A percentile compares a stretch with the other conserved stretches of the same genome.
Conservation (phyloP, 2,888 invertebrate genomes). For the Thereva nobilitata region DNA sequence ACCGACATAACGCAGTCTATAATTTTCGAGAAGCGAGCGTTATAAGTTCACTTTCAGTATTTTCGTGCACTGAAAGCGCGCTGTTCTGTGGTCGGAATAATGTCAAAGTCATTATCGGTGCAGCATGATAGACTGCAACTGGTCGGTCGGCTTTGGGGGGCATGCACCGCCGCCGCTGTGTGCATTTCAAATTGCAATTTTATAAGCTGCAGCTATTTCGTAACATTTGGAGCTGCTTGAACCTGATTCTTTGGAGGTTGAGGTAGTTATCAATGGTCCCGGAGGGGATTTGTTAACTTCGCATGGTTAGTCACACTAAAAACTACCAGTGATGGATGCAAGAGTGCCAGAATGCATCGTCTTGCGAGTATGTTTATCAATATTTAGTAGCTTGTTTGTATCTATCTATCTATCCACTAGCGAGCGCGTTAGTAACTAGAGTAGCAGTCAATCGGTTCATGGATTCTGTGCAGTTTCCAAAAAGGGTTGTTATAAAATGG, state of each 20-base stretch:
- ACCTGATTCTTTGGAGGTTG: neutral
- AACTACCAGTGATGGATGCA: neutral
- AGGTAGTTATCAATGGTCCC: neutral
- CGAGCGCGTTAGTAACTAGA: too few relatives aligned
- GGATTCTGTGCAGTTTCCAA: too few relatives aligned
- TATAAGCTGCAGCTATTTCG: slow-evolving; percentile 1
- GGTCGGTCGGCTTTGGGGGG: neutral
- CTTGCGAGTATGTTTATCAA: too few relatives aligned
- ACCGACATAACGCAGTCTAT: neutral
- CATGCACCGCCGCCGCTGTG: neutral
- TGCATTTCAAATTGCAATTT: slow-evolving; percentile 3
- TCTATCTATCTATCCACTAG: too few relatives aligned
- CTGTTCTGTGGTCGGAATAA: slow-evolving; percentile 3
- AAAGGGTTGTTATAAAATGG: neutral
- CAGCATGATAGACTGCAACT: neutral
- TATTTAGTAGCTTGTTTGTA: too few relatives aligned
- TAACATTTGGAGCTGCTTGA: slow-evolving; percentile 4
- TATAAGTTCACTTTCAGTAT: neutral
- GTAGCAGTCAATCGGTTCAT: too few relatives aligned
- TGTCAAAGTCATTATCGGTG: slow-evolving; percentile 14
- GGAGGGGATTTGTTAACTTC: neutral
- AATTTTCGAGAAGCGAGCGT: neutral
- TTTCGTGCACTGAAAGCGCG: slow-evolving; percentile 5
- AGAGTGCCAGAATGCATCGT: neutral
- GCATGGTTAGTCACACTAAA: slow-evolving; percentile 1